A percentile compares a stretch with the other conserved stretches of the same genome.
Evolutionary conservation across 1,140 invertebrate species (phyloP).

Genomic region (Drosophila murphyi): DNA sequence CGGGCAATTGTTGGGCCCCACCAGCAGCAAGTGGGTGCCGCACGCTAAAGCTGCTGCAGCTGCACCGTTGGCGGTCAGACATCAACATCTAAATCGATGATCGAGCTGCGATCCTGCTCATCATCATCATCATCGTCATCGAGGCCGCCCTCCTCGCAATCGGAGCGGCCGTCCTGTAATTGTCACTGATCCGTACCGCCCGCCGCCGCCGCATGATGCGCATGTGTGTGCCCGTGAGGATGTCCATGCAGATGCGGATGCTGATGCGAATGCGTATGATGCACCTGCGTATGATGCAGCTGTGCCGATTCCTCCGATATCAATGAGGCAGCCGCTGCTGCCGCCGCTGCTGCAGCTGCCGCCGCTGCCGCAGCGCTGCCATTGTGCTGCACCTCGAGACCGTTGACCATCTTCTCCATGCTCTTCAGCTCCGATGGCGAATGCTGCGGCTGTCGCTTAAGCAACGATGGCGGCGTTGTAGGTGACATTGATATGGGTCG

Average conservation of each 20-base stretch:
- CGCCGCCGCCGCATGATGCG: slow-evolving; percentile 32
- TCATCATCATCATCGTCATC: slow-evolving; percentile 59
- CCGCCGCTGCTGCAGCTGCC: slow-evolving; percentile 47
- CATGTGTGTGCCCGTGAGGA: slow-evolving; percentile 36
- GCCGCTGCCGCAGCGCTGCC: slow-evolving; percentile 68
- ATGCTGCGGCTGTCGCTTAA: slow-evolving; percentile 79
- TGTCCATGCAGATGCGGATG: slow-evolving; percentile 46
- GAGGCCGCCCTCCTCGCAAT: slow-evolving; percentile 69
- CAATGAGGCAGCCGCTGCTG: slow-evolving; percentile 56
- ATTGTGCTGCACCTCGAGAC: slow-evolving; percentile 90
- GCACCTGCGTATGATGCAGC: slow-evolving; percentile 59
- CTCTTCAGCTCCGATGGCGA: slow-evolving; percentile 93
- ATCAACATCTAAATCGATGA: slow-evolving; percentile 81
- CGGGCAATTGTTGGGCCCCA: slow-evolving; percentile 4
- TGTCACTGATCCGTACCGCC: slow-evolving; percentile 77
- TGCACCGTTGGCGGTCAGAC: slow-evolving; percentile 76
- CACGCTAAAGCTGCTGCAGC: slow-evolving; percentile 63
- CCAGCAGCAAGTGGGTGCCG: slow-evolving; percentile 20
- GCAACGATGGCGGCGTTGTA: slow-evolving; percentile 84
- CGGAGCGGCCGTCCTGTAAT: slow-evolving; percentile 81
- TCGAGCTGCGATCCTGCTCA: slow-evolving; percentile 77
- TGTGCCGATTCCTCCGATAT: slow-evolving; percentile 63
- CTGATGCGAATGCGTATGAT: slow-evolving; percentile 46
- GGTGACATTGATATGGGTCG: slow-evolving; percentile 85
- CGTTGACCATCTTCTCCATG: slow-evolving; percentile 98